A percentile compares a stretch with the other conserved stretches of the same genome.
phyloP scores from a whole-genome alignment of 2,888 invertebrate genomes.

The Mamestra brassicae region DNA sequence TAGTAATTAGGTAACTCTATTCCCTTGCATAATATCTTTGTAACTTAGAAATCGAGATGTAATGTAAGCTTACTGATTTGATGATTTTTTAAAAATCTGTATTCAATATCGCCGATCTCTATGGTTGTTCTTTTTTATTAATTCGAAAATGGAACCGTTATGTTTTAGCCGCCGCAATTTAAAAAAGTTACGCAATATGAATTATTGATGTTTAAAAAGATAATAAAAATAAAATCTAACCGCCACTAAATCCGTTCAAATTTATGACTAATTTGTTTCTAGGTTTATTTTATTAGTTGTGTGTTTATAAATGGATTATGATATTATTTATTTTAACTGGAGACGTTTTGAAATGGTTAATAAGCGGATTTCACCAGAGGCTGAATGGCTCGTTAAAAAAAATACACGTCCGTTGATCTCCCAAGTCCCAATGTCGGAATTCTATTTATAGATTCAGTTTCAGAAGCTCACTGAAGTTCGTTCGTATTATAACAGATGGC shows the following conservation, averaged over 20 bases:
- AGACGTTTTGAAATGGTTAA: conserved; percentile 27
- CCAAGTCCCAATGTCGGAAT: conserved; percentile 33
- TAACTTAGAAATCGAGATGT: conserved; percentile 24
- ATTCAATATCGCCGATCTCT: conserved; percentile 12
- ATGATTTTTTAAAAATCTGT: conserved; percentile 45
- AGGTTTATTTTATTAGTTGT: conserved; percentile 55
- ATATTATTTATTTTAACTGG: conserved; percentile 34
- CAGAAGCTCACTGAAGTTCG: conserved; percentile 47
- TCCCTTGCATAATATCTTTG: conserved; percentile 44
- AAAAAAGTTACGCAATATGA: conserved; percentile 41
- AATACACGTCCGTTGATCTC: conserved; percentile 51
- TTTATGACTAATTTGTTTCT: conserved; percentile 51
- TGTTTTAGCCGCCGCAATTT: conserved; percentile 20
- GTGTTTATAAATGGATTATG: conserved; percentile 46
- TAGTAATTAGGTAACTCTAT: conserved; percentile 37
- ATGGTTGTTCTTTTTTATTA: conserved; percentile 29
- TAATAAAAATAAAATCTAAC: conserved; percentile 37
- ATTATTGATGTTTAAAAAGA: conserved; percentile 42
- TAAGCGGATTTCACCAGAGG: conserved; percentile 41
- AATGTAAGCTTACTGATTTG: conserved; percentile 15
- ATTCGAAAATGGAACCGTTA: conserved; percentile 30
- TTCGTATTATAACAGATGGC: conserved; percentile 55
- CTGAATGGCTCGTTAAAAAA: conserved; percentile 30
- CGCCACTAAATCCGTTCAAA: conserved; percentile 41
- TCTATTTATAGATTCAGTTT: conserved; percentile 61